phyloP scores from a whole-genome alignment of 1,140 invertebrate genomes.

The Oryctes rhinoceros region DNA sequence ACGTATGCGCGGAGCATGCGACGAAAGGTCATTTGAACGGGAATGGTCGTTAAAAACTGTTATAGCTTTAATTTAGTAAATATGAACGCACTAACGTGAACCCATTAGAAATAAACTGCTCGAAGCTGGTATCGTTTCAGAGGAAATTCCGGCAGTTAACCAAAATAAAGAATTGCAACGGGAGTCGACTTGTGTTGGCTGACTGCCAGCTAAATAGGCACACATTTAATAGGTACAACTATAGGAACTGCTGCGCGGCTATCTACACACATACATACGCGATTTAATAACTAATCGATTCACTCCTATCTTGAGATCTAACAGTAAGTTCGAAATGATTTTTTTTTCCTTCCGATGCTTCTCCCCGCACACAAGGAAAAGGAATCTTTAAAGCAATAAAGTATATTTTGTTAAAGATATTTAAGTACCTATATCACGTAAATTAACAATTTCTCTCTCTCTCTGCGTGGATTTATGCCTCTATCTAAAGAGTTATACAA shows the following conservation, averaged over 20 bases:
- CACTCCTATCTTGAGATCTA: background rate
- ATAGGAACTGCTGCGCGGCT: background rate
- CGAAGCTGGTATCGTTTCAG: slow-evolving; percentile 21
- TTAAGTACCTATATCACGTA: no score
- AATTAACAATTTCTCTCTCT: no score
- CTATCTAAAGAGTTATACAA: background rate
- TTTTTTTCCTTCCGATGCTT: background rate
- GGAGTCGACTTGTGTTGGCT: background rate
- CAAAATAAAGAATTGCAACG: slow-evolving; percentile 36
- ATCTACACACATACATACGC: background rate
- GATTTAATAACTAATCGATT: slow-evolving; percentile 1
- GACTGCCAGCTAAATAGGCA: slow-evolving; percentile 24
- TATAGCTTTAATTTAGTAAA: slow-evolving; percentile 32
- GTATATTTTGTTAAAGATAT: no score
- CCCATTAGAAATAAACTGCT: slow-evolving; percentile 25
- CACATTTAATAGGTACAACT: slow-evolving; percentile 13
- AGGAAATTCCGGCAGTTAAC: slow-evolving; percentile 36
- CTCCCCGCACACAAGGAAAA: no score
- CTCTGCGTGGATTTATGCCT: background rate
- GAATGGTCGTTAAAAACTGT: background rate
- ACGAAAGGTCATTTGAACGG: slow-evolving; percentile 14
- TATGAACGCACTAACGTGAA: slow-evolving; percentile 27
- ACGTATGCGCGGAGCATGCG: background rate
- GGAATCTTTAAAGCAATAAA: no score
- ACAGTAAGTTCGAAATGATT: background rate